These are phyloP conservation scores for Crioceris asparagi DNA, from an alignment of 2,888 invertebrate genomes.

Conservation along the genomic window DNA sequence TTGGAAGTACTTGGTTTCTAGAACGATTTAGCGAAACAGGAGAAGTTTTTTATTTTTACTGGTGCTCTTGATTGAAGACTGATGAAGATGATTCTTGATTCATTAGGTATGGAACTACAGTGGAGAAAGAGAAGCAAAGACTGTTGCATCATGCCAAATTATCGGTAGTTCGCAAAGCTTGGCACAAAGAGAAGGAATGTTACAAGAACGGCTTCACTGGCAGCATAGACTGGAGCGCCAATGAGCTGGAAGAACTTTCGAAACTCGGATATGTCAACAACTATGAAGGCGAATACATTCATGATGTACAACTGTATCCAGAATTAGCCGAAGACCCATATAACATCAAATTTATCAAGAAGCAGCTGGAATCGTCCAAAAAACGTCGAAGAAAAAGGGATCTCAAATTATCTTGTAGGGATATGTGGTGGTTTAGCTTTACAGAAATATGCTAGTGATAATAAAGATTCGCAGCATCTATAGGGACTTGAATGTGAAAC, in stretches of 20 bases:
- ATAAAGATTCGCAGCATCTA: conserved; percentile 3
- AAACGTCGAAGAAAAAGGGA: conserved; percentile 63
- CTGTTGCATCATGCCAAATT: conserved; percentile 83
- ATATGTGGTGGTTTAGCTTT: conserved; percentile 40
- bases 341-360: conserved; percentile 83
- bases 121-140: conserved; percentile 80
- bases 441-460: conserved; percentile 35
- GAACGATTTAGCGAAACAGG: too few relatives aligned
- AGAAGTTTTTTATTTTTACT: too few relatives aligned
- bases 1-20: too few relatives aligned
- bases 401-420: conserved; percentile 29
- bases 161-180: conserved; percentile 80
- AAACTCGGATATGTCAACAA: conserved; percentile 74
- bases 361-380: conserved; percentile 60
- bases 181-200: conserved; percentile 85
- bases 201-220: conserved; percentile 67
- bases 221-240: conserved; percentile 73
- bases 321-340: conserved; percentile 93
- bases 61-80: background rate
- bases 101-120: conserved; percentile 86
- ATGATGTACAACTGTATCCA: conserved; percentile 81
- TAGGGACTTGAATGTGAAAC: too few relatives aligned
- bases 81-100: background rate
- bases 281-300: conserved; percentile 86
- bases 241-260: conserved; percentile 80